Evolutionary conservation across 2,113 vertebrate genomes (phyloP), one percentile per base, ranked within the genome.

Genomic region (Poeciliopsis turrubarensis): DNA sequence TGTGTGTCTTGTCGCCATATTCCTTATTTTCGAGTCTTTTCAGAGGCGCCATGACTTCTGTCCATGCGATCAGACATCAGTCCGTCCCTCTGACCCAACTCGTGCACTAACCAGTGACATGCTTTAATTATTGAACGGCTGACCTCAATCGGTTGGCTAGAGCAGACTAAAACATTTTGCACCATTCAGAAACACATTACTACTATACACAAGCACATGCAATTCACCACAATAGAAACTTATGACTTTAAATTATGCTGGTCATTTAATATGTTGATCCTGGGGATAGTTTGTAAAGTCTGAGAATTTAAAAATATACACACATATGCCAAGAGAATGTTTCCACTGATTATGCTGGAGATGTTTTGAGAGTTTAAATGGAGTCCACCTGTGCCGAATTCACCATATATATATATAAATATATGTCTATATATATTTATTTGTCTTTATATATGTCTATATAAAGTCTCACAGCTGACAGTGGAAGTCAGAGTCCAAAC

Each of bases 81-180:
- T 65, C 29, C 27, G 75, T 65, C 34, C 30, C 64, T 82, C 61
- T 80, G 86, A 91, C 85, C 86, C 71, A 82, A 76, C 87, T 79
- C 9, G 9, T 73, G 77, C 84, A 86, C 86, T 87, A 88, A 91
- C 92, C 92, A 91, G 89, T 93, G 90, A 89, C 91, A 89, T 31
- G 82, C 85, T 92, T 92, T 84, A 92, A 93, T 94, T 91, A 94
- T 92, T 93, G 91, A 92, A 79, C 69, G 82, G 65, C 78, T 94
- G 93, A 94, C 93, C 93, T 94, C 87, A 85, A 94, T 92, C 91
- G 92, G 89, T 83, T 89, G 81, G 81, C 85, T 87, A 79, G 87
- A 80, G 80, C 76, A 83, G 79, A 78, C 85, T 87, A 82, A 90
- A 87, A 89, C 84, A 86, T 85, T 85, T 54, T 61, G 60, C 61